Conservation (phyloP, 2,113 vertebrate genomes). For the Fulmarus glacialis region DNA sequence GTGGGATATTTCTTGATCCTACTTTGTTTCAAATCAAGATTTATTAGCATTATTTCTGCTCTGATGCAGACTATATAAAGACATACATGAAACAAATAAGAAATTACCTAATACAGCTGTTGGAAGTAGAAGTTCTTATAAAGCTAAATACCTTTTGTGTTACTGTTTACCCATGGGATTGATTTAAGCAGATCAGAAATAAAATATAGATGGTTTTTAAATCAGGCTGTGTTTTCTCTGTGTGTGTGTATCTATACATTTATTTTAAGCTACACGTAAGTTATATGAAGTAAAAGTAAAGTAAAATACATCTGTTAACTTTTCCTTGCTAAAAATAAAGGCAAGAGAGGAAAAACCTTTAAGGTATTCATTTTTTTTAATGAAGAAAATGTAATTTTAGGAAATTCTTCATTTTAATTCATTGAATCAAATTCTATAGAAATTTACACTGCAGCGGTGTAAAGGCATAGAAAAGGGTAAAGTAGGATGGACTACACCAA, state of each 20-base stretch:
- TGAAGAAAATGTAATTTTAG: not conserved
- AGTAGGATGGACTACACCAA: not conserved
- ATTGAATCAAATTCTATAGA: not conserved
- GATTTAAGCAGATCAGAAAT: not conserved
- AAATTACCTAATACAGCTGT: not conserved
- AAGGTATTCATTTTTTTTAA: not conserved
- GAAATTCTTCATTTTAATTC: accelerated
- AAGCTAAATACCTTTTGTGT: not conserved
- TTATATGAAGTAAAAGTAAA: not conserved
- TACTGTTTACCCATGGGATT: not conserved
- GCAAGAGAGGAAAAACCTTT: not conserved
- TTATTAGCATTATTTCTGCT: not conserved
- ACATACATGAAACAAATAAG: not conserved
- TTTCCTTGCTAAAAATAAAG: not conserved
- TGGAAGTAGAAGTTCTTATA: not conserved
- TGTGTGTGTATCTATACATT: not conserved
- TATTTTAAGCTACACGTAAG: not conserved
- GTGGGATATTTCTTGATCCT: not conserved
- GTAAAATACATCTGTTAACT: not conserved
- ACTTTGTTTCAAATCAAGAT: not conserved
- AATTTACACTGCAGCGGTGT: not conserved
- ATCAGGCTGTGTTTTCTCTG: not conserved
- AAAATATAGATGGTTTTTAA: not conserved
- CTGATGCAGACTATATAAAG: not conserved
- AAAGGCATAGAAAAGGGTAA: not conserved